Evolutionary conservation across 2,888 invertebrate species (phyloP).

Genomic region (Perithous albicinctus): DNA sequence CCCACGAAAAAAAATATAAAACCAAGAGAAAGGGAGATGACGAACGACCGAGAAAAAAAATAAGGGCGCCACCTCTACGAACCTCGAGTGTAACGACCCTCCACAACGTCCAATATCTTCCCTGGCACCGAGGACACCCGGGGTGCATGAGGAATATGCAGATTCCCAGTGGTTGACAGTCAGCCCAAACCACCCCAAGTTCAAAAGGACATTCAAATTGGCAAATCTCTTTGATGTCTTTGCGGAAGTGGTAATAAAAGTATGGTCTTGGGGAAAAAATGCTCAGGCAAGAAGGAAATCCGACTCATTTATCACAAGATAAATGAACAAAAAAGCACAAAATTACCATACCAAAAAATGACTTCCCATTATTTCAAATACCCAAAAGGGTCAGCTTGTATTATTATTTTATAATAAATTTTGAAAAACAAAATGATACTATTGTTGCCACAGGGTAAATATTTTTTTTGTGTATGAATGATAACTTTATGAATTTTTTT

Average conservation of each 20-base stretch:
- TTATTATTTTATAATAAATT: too few relatives aligned
- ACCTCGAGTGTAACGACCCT: slow-evolving; percentile 35
- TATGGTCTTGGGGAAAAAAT: neutral
- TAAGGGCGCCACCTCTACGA: slow-evolving; percentile 63
- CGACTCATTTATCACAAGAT: neutral
- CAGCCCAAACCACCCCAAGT: slow-evolving; percentile 15
- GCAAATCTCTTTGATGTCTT: slow-evolving; percentile 9
- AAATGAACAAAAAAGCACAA: neutral
- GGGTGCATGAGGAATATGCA: slow-evolving; percentile 5
- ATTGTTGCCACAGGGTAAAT: too few relatives aligned
- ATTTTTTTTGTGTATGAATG: too few relatives aligned
- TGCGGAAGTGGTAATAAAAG: slow-evolving; percentile 5
- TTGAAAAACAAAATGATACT: too few relatives aligned
- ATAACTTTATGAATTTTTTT: too few relatives aligned
- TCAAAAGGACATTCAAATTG: slow-evolving; percentile 22
- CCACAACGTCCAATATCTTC: slow-evolving; percentile 29
- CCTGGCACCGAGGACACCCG: neutral
- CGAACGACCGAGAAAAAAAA: slow-evolving; percentile 27
- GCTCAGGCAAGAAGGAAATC: neutral
- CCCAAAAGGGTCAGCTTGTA: too few relatives aligned
- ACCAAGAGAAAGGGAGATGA: neutral
- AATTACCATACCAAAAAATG: neutral
- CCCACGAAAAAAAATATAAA: slow-evolving; percentile 14
- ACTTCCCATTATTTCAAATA: neutral
- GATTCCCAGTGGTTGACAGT: slow-evolving; percentile 10